Conservation (phyloP, 1,140 invertebrate species). For the Dendroctonus ponderosae region DNA sequence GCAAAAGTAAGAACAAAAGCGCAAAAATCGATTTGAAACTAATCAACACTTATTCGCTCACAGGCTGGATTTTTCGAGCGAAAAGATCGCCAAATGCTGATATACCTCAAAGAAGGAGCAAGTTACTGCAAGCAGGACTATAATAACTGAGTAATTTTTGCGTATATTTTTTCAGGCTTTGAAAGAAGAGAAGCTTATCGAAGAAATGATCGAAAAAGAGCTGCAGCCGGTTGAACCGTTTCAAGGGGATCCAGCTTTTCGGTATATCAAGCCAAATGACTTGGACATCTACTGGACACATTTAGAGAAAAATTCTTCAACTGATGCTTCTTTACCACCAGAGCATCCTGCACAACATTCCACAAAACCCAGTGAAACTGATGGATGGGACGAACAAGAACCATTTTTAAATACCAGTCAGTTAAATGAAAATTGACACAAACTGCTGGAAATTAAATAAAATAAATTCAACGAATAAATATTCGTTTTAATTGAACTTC, state of each 20-base stretch:
- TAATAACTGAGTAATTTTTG: neutral
- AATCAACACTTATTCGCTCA: neutral
- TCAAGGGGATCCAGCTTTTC: conserved; percentile 1
- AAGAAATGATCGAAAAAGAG: conserved; percentile 23
- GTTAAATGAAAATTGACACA: no score
- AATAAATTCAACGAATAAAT: no score
- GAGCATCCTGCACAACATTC: no score
- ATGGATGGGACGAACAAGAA: no score
- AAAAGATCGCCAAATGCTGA: conserved; percentile 10
- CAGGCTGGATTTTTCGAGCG: conserved; percentile 21
- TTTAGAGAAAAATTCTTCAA: conserved; percentile 1
- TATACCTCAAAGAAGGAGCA: conserved; percentile 10
- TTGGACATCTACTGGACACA: conserved; percentile 3
- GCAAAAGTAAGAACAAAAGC: conserved; percentile 4
- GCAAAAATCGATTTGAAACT: neutral
- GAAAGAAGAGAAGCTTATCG: conserved; percentile 9
- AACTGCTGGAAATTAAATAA: no score
- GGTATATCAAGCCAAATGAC: conserved; percentile 13
- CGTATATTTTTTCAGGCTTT: conserved; percentile 3
- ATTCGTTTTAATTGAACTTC: no score
- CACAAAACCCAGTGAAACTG: no score
- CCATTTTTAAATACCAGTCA: no score
- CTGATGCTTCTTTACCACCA: no score
- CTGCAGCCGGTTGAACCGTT: neutral
- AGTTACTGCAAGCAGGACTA: neutral